Percentiles rank a stretch among this genome's conserved stretches.
phyloP scores from a whole-genome alignment of 2,113 vertebrate genomes.

The Austrofundulus limnaeus region DNA sequence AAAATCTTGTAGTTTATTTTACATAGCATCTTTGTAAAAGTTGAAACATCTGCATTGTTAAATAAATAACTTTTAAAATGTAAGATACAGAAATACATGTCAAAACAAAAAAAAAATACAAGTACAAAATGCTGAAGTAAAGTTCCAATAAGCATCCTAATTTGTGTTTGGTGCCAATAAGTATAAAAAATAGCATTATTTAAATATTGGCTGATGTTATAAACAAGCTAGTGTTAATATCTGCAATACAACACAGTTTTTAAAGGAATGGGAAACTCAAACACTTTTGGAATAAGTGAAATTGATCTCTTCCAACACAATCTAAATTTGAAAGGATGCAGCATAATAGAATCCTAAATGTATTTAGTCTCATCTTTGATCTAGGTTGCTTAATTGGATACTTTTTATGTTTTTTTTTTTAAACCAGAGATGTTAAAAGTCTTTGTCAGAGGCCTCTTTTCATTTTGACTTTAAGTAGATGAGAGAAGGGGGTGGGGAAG shows the following conservation, averaged over 20 bases:
- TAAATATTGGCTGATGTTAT: neutral
- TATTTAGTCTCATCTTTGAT: slow-evolving; percentile 46
- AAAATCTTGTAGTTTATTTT: no score
- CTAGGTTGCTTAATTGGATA: slow-evolving; percentile 48
- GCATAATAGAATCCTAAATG: slow-evolving; percentile 14
- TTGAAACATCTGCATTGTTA: no score
- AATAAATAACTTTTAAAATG: no score
- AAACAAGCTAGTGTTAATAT: neutral
- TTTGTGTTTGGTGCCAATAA: no score
- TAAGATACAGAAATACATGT: no score
- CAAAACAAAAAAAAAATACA: no score
- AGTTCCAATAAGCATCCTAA: no score
- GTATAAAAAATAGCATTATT: no score
- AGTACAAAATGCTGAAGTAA: no score
- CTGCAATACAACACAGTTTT: neutral
- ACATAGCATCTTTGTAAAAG: no score
- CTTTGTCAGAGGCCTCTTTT: slow-evolving; percentile 62
- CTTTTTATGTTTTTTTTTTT: slow-evolving; percentile 61
- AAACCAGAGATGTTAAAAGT: slow-evolving; percentile 61
- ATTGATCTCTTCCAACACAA: neutral
- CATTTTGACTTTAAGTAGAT: slow-evolving; percentile 39
- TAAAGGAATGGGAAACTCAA: neutral
- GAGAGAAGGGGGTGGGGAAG: slow-evolving; percentile 32
- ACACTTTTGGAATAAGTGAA: neutral
- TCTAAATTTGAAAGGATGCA: neutral